These are phyloP conservation scores for Melolontha melolontha DNA, from an alignment of 2,888 invertebrate species.

Conservation along the genomic window DNA sequence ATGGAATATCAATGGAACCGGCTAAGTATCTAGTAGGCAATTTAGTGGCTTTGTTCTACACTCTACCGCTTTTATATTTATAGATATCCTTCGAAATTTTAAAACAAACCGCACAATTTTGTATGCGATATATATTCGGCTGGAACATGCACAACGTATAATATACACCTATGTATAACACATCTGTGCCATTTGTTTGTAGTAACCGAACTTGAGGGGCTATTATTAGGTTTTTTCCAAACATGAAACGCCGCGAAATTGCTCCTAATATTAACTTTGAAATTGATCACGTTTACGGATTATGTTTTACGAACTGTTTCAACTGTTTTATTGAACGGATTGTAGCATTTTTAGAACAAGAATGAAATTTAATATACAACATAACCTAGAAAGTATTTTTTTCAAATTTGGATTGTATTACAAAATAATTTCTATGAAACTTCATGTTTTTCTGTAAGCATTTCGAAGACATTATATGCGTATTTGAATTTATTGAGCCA, in stretches of 20 bases:
- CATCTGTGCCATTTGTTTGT: slow-evolving; percentile 4
- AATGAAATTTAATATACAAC: slow-evolving; percentile 4
- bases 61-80: slow-evolving; percentile 10
- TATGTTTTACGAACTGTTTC: background rate
- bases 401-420: background rate
- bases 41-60: slow-evolving; percentile 5
- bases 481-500: slow-evolving; percentile 8
- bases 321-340: background rate
- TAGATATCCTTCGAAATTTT: slow-evolving; percentile 22
- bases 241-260: slow-evolving; percentile 8
- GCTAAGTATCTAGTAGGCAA: background rate
- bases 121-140: background rate
- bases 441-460: background rate
- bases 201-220: slow-evolving; percentile 8
- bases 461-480: background rate
- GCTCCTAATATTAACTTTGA: background rate
- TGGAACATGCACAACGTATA: slow-evolving; percentile 1
- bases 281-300: background rate
- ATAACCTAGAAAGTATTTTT: slow-evolving; percentile 1
- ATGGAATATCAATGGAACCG: background rate
- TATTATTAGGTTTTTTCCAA: slow-evolving; percentile 27
- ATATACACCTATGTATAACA: slow-evolving; percentile 4
- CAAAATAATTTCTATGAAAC: background rate
- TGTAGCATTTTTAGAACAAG: background rate
- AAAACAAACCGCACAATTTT: slow-evolving; percentile 22